Evolutionary conservation across 2,113 vertebrate species (phyloP), one percentile per base, ranked within the genome.

Genomic region (Alethe castanea): DNA sequence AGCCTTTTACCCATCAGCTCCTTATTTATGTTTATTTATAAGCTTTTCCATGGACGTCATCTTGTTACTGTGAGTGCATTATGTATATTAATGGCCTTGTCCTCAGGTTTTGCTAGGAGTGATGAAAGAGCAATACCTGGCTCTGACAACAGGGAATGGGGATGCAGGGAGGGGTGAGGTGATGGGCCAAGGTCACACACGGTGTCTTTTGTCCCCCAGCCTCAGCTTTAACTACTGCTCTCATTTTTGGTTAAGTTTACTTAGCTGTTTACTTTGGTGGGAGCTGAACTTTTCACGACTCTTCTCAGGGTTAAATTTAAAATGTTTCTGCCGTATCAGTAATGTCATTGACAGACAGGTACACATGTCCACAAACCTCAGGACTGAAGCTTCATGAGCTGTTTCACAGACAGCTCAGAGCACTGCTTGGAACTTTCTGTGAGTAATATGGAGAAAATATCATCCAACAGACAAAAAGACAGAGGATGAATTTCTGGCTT

Each of bases 21-120:
- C 64, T 94, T 96, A 81, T 97, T 96, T 96, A 96, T 97, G 96
- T 96, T 97, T 97, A 97, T 97, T 93, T 96, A 97, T 96, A 94
- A 97, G 95, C 92, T 97, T 95, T 96, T 90, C 56, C 40, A 71
- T 64, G 92, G 85, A 94, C 88, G 40, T 93, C 94, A 94, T 94
- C 76, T 61, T 67, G 67, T 87, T 90, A 79, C 69, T 86, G 79
- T 44, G 82, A 93, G 90, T 67, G 72, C 80, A 76, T 95, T 83
- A 96, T 96, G 94, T 94, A 96, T 96, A 93, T 96, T 97, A 96
- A 97, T 96, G 88, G 93, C 76, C 93, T 81, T 95, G 93, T 96
- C 86, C 82, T 94, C 72, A 90, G 74, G 88, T 83, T 90, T 93
- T 44, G 71, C 80, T 61, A n/a, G 57, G 74, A 88, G 80, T 81